Percentiles rank a stretch among this genome's conserved stretches.
phyloP scores from a whole-genome alignment of 2,113 vertebrate genomes.

The Zosterops japonicus region DNA sequence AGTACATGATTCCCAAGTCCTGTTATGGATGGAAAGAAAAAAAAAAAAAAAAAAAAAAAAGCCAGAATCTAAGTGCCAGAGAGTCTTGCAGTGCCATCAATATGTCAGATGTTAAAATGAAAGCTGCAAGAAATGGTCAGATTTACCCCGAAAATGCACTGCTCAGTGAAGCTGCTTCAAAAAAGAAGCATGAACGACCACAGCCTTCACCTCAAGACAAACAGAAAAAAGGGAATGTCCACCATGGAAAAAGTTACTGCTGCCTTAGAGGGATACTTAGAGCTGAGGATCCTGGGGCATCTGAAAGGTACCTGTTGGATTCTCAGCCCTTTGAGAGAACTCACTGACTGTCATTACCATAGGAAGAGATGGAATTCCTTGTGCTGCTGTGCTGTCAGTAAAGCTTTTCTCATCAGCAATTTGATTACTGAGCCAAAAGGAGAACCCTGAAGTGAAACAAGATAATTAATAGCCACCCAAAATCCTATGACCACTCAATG shows the following conservation, averaged over 20 bases:
- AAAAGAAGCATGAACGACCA: neutral
- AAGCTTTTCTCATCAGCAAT: neutral
- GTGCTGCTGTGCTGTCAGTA: neutral
- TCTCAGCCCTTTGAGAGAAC: neutral
- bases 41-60: neutral
- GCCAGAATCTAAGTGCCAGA: neutral
- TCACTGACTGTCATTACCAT: neutral
- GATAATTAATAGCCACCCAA: neutral
- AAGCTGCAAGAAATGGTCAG: neutral
- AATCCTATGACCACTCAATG: neutral
- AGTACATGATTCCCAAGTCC: neutral
- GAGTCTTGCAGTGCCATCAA: neutral
- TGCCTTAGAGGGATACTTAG: neutral
- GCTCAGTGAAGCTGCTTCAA: neutral
- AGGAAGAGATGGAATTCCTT: neutral
- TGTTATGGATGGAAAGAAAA: neutral
- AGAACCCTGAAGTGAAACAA: neutral
- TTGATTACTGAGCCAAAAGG: constrained; percentile 18
- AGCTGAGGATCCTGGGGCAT: neutral
- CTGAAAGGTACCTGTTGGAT: neutral
- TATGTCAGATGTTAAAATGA: neutral
- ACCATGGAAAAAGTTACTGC: neutral
- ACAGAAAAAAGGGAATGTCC: neutral
- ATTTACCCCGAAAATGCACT: neutral
- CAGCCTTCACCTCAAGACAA: neutral